Evolutionary conservation across 2,797 vertebrate genomes (phyloP).

Genomic region (Anabacerthia variegaticeps): DNA sequence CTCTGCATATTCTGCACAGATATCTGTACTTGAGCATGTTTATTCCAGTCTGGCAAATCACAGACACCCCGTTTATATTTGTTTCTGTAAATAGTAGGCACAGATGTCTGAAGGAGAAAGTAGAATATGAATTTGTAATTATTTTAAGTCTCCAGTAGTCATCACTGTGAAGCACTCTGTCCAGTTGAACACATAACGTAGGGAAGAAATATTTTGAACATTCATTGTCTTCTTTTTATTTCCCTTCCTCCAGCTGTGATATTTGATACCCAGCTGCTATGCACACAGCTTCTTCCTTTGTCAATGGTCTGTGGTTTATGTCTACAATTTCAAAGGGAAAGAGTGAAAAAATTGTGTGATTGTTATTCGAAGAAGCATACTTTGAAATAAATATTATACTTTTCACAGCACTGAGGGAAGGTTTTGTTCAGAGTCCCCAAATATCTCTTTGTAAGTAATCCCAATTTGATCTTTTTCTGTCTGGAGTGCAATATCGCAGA

Average conservation of each 20-base stretch:
- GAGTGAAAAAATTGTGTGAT: background rate
- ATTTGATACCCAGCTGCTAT: background rate
- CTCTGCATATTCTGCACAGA: background rate
- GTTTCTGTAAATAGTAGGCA: constrained; percentile 36
- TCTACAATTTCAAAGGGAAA: background rate
- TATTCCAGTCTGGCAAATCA: background rate
- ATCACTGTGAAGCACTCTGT: background rate
- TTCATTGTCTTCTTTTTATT: background rate
- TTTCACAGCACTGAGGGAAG: background rate
- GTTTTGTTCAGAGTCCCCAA: background rate
- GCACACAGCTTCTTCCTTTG: background rate
- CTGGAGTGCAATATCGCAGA: background rate
- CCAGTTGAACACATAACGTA: background rate
- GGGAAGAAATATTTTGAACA: background rate
- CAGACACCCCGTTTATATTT: constrained; percentile 32
- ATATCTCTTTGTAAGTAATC: background rate
- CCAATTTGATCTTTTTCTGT: background rate
- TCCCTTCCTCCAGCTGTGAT: background rate
- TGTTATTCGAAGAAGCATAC: background rate
- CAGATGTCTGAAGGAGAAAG: constrained; percentile 30
- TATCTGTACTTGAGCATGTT: background rate
- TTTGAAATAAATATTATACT: background rate
- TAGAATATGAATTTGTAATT: constrained; percentile 16
- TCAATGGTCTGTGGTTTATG: background rate
- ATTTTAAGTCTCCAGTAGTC: background rate